phyloP scores from a whole-genome alignment of 2,113 vertebrate genomes.

The Urocolius indicus region DNA sequence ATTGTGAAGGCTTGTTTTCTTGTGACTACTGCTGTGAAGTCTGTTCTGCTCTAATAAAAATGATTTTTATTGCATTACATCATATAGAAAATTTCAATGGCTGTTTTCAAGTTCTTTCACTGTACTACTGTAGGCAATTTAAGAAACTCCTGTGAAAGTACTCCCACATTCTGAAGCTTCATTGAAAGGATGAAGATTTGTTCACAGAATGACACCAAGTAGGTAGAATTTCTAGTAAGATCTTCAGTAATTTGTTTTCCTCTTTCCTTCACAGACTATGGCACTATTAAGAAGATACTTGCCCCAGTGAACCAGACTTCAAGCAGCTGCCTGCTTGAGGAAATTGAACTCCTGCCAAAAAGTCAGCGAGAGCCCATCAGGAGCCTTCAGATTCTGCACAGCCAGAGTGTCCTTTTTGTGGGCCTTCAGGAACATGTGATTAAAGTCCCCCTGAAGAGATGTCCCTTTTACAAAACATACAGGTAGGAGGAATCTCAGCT shows the following conservation, averaged over 20 bases:
- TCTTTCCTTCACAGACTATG: slow-evolving; percentile 85
- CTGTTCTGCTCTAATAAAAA: not conserved
- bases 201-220: not conserved
- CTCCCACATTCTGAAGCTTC: not conserved
- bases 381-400: slow-evolving; percentile 93
- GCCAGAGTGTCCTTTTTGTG: slow-evolving; percentile 92
- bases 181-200: not conserved
- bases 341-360: slow-evolving; percentile 89
- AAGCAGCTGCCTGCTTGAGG: slow-evolving; percentile 92
- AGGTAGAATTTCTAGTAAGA: not conserved
- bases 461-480: slow-evolving; percentile 88
- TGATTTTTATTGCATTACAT: not conserved
- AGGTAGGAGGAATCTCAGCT: slow-evolving; percentile 78
- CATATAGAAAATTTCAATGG: not conserved
- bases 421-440: slow-evolving; percentile 91
- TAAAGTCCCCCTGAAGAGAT: slow-evolving; percentile 94
- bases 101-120: not conserved
- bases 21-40: not conserved
- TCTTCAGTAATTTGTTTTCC: not conserved
- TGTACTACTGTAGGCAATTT: not conserved
- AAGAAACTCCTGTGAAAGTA: not conserved
- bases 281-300: slow-evolving; percentile 95
- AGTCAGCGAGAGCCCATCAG: slow-evolving; percentile 85
- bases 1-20: not conserved
- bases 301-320: slow-evolving; percentile 88